These are phyloP conservation scores for Amiota communis DNA, from an alignment of 2,888 invertebrate species.

Conservation along the genomic window DNA sequence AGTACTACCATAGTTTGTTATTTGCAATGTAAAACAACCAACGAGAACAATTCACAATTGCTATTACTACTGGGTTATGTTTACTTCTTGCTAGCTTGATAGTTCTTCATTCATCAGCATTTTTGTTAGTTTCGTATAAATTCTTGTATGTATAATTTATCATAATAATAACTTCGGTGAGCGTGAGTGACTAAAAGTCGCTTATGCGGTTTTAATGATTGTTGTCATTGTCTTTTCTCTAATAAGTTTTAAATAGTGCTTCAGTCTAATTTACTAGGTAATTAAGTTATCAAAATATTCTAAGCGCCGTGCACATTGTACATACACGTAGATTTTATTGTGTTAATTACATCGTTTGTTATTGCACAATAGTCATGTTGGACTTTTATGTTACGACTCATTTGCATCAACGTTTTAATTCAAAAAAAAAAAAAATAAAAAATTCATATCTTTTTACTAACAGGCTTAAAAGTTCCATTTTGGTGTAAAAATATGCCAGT, in stretches of 20 bases:
- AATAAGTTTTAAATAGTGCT: slow-evolving; percentile 38
- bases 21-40: not conserved
- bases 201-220: slow-evolving; percentile 66
- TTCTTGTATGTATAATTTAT: no score
- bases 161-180: no score
- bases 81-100: slow-evolving; percentile 36
- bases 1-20: not conserved
- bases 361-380: not conserved
- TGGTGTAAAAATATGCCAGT: no score
- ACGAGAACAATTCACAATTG: not conserved
- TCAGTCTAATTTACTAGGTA: slow-evolving; percentile 52
- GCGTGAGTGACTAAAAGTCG: slow-evolving; percentile 26
- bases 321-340: not conserved
- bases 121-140: slow-evolving; percentile 39
- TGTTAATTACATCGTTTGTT: slow-evolving; percentile 1
- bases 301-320: slow-evolving; percentile 27
- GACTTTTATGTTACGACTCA: slow-evolving; percentile 9
- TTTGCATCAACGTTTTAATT: slow-evolving; percentile 1
- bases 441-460: no score
- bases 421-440: no score
- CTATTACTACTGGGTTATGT: slow-evolving; percentile 8
- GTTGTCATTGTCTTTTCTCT: slow-evolving; percentile 45
- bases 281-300: slow-evolving; percentile 56
- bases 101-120: slow-evolving; percentile 63
- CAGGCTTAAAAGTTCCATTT: no score